A percentile compares a stretch with the other conserved stretches of the same genome.
These are phyloP conservation scores for Ondatra zibethicus DNA, from an alignment of 2,113 vertebrate genomes.

Conservation along the genomic window DNA sequence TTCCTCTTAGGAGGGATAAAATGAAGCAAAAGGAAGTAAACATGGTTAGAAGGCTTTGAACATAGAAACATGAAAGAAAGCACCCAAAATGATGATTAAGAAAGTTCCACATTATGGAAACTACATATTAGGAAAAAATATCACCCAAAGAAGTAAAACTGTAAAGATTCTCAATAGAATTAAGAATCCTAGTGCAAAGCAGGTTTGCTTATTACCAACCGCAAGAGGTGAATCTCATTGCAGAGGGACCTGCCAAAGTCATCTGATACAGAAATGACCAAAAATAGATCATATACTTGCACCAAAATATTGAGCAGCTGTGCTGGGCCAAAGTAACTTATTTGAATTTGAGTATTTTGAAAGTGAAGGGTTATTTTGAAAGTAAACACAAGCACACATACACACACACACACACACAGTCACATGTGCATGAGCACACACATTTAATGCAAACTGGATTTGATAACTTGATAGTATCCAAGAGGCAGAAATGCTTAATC, in stretches of 20 bases:
- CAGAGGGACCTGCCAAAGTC: not conserved
- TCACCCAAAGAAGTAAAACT: not conserved
- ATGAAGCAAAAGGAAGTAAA: not conserved
- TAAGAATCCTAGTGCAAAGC: not conserved
- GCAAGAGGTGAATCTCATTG: not conserved
- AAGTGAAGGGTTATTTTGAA: not conserved
- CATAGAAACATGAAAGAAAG: not conserved
- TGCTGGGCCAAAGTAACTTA: not conserved
- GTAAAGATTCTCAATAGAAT: not conserved
- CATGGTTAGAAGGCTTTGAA: not conserved
- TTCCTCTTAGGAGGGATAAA: not conserved
- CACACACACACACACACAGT: not conserved
- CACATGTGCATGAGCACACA: not conserved
- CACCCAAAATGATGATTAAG: not conserved
- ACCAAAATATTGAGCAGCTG: not conserved
- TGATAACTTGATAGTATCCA: not conserved
- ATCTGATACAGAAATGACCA: not conserved
- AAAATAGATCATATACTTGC: not conserved
- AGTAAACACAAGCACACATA: not conserved
- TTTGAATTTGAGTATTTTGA: not conserved
- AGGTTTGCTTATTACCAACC: not conserved
- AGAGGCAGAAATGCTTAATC: rapidly evolving
- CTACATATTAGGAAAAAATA: not conserved
- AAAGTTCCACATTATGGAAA: not conserved
- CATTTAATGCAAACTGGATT: not conserved